Evolutionary conservation across 2,797 vertebrate genomes (phyloP).

Genomic region (Podarcis siculus): DNA sequence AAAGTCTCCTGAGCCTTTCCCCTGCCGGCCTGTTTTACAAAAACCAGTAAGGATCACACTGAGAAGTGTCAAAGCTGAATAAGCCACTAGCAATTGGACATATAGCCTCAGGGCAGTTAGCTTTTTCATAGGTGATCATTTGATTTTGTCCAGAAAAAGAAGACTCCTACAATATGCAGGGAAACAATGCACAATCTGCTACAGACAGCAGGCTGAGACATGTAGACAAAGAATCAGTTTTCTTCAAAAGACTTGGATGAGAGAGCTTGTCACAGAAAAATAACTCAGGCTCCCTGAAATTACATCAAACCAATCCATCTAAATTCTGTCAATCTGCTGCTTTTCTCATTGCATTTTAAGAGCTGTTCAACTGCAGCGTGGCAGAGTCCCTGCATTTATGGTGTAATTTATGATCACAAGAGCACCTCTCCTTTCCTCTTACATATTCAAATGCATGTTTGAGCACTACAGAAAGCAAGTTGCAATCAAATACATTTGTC

Average conservation of each 20-base stretch:
- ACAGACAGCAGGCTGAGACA: slow-evolving; percentile 54
- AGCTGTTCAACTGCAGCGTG: slow-evolving; percentile 13
- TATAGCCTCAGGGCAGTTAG: slow-evolving; percentile 71
- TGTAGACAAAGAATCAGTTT: slow-evolving; percentile 68
- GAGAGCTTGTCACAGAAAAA: slow-evolving; percentile 68
- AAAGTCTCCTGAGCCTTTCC: slow-evolving; percentile 75
- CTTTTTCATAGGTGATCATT: slow-evolving; percentile 68
- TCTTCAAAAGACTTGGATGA: slow-evolving; percentile 65
- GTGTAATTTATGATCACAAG: slow-evolving; percentile 36
- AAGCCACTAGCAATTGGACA: slow-evolving; percentile 73
- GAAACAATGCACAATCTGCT: slow-evolving; percentile 64
- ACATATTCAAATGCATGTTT: slow-evolving; percentile 51
- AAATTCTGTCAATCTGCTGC: slow-evolving; percentile 68
- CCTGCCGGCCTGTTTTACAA: slow-evolving; percentile 76
- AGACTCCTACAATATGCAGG: slow-evolving; percentile 33
- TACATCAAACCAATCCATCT: slow-evolving; percentile 63
- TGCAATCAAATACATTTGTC: slow-evolving; percentile 7
- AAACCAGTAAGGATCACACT: slow-evolving; percentile 77
- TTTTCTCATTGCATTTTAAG: slow-evolving; percentile 53
- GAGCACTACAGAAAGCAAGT: slow-evolving; percentile 23
- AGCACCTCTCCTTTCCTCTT: slow-evolving; percentile 42
- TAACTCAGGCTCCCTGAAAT: slow-evolving; percentile 71
- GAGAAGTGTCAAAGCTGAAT: slow-evolving; percentile 76
- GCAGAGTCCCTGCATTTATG: slow-evolving; percentile 44
- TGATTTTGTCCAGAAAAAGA: slow-evolving; percentile 67